Evolutionary conservation across 2,113 vertebrate genomes (phyloP), one percentile per base, ranked within the genome.

Genomic region (Sprattus sprattus): DNA sequence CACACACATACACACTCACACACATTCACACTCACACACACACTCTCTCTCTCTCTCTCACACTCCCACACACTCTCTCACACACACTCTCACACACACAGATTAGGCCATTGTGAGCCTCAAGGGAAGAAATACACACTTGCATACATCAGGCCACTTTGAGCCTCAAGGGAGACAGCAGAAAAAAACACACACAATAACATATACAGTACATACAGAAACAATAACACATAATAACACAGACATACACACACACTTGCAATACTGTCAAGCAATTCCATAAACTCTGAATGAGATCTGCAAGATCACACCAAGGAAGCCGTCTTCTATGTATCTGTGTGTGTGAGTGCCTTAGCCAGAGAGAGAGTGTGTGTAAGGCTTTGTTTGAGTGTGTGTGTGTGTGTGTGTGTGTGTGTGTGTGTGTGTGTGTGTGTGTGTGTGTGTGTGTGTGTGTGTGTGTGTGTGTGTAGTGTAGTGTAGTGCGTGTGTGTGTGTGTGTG

Each of bases 41-140:
- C 57, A 64, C 57, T 22, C 9, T 22, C 57, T 22, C 57, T 22
- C 57, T 22, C 9, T 22, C 57, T 22, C 57, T 22, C 57, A 64
- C 57, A 64, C 57, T n/a, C 64, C 28, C 80, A 85, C 50, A 64
- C 54, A 64, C 81, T 52, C 47, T 15, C 84, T 46, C 82, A 83
- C 1, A 32, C 46, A 81, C 10, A 80, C 25, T 4, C 57, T 44
- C 22, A 81, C 15, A 2, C 3, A 64, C 20, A 13, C 39, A n/a
- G n/a, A n/a, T n/a, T n/a, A n/a, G n/a, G n/a, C n/a, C n/a, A n/a
- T n/a, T n/a, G n/a, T n/a, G n/a, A n/a, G n/a, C n/a, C n/a, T n/a
- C n/a, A n/a, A n/a, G n/a, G n/a, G n/a, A n/a, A n/a, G n/a, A n/a
- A n/a, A n/a, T n/a, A n/a, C n/a, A n/a, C n/a, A n/a, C n/a, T n/a